Conservation (phyloP, 2,888 invertebrate species). For the Thecocarcelia acutangulata region DNA sequence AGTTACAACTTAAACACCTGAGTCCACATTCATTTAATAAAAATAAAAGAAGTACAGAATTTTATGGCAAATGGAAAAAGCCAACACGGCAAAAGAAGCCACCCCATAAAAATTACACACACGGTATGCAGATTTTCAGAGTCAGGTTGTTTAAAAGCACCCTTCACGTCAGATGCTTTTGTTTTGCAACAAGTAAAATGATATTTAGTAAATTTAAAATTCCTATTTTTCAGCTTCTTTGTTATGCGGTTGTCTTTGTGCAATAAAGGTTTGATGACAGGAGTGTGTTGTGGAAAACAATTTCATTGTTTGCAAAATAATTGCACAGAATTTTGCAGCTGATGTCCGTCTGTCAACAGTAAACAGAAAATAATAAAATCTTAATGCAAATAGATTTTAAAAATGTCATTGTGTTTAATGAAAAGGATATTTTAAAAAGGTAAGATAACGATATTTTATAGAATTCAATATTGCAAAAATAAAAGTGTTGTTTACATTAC, state of each 20-base stretch:
- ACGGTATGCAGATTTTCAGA: slow-evolving; percentile 44
- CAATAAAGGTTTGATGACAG: slow-evolving; percentile 49
- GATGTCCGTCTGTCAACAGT: slow-evolving; percentile 71
- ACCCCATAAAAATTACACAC: slow-evolving; percentile 61
- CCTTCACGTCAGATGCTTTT: slow-evolving; percentile 34
- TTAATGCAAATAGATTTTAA: slow-evolving; percentile 37
- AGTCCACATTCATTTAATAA: slow-evolving; percentile 62
- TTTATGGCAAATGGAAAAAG: slow-evolving; percentile 43
- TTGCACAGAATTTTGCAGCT: slow-evolving; percentile 78
- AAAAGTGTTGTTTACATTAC: no score
- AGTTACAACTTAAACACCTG: slow-evolving; percentile 71
- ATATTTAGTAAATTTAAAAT: slow-evolving; percentile 41
- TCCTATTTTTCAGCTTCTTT: slow-evolving; percentile 29
- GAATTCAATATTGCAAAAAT: no score
- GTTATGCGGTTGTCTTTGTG: slow-evolving; percentile 56
- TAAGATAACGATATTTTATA: background rate
- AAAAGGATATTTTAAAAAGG: slow-evolving; percentile 16
- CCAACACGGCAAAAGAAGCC: slow-evolving; percentile 38
- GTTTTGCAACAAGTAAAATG: slow-evolving; percentile 65
- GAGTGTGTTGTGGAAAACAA: slow-evolving; percentile 70
- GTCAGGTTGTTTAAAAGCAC: slow-evolving; percentile 34
- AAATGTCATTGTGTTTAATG: background rate
- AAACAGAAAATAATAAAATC: slow-evolving; percentile 57
- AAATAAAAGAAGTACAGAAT: slow-evolving; percentile 40
- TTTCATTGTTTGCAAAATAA: slow-evolving; percentile 80